Percentiles rank a stretch among this genome's conserved stretches.
Evolutionary conservation across 2,113 vertebrate species (phyloP).

Genomic region (Bombycilla garrulus): DNA sequence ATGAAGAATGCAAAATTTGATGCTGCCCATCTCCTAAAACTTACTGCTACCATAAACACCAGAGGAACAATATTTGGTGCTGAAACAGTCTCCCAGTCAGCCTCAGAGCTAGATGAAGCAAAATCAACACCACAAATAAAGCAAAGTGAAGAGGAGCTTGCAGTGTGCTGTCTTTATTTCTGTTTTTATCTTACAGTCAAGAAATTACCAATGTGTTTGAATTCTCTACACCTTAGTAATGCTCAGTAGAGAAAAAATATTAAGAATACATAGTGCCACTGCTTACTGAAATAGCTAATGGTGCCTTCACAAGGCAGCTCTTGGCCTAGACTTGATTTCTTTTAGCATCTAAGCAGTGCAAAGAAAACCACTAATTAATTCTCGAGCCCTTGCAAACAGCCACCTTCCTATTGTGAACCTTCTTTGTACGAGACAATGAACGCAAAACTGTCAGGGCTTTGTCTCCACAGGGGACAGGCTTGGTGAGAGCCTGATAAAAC

Average conservation of each 20-base stretch:
- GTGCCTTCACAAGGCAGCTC: background rate
- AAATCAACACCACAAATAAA: background rate
- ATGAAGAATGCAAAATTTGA: background rate
- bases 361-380: background rate
- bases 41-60: background rate
- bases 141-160: background rate
- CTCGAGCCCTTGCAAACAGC: background rate
- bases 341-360: background rate
- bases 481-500: background rate
- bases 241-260: background rate
- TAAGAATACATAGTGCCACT: background rate
- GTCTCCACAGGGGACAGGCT: background rate
- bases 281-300: background rate
- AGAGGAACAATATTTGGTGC: background rate
- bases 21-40: background rate
- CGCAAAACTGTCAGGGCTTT: background rate
- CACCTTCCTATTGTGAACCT: background rate
- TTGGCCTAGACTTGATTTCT: background rate
- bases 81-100: background rate
- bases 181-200: background rate
- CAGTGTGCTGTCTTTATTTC: background rate
- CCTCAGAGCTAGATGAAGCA: background rate
- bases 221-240: background rate
- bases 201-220: background rate
- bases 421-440: background rate